Conservation (phyloP, 37 sponge, comb jelly and placozoan genomes). For the Mnemiopsis leidyi region DNA sequence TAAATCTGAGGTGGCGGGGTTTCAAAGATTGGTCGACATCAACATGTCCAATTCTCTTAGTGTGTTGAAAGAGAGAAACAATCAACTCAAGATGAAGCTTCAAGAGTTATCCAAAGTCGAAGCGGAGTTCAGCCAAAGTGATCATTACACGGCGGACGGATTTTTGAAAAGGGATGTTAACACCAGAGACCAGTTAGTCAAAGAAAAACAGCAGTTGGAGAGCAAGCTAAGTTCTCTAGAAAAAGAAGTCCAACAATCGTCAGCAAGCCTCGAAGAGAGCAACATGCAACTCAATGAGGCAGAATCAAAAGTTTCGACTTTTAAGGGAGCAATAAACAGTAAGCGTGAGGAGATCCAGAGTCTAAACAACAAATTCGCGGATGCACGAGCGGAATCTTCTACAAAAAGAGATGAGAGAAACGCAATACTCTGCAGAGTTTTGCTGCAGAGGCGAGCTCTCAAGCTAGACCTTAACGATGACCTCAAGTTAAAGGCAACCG, state of each 20-base stretch:
- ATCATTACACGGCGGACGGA: conserved; percentile 46
- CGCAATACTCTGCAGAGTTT: background rate
- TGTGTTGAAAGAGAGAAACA: background rate
- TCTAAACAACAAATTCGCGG: background rate
- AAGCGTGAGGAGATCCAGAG: conserved; percentile 1
- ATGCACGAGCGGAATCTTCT: background rate
- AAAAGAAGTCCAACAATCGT: background rate
- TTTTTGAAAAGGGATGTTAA: conserved; percentile 42
- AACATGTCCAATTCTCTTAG: background rate
- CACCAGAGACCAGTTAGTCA: background rate
- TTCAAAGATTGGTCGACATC: background rate
- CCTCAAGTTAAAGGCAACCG: background rate
- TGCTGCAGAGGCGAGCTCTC: conserved; percentile 30
- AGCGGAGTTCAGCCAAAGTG: background rate
- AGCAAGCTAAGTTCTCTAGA: background rate
- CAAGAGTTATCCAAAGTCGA: background rate
- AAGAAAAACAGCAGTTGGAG: background rate
- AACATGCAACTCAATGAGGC: background rate
- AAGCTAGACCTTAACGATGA: background rate
- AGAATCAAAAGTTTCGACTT: background rate
- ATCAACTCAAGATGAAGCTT: background rate
- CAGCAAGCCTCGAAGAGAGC: background rate
- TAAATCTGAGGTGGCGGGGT: background rate
- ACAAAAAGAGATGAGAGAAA: background rate
- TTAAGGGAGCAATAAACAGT: background rate